Conservation (phyloP, 1,140 invertebrate genomes). For the Pararge aegeria region DNA sequence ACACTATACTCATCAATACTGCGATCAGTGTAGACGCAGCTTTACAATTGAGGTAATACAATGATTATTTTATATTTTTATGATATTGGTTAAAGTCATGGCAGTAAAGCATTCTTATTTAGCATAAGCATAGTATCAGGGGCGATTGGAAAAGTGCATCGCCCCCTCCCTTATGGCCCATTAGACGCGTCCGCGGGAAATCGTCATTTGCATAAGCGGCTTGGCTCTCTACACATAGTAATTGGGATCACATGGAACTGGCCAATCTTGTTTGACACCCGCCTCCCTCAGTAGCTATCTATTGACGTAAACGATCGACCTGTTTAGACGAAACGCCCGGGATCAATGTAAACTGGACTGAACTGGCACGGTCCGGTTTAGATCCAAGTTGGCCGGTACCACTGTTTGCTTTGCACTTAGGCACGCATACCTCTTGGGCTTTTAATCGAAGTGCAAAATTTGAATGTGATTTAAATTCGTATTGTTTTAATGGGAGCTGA, state of each 20-base stretch:
- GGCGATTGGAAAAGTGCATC: conserved; percentile 58
- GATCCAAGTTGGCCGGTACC: conserved; percentile 61
- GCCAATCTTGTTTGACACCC: conserved; percentile 49
- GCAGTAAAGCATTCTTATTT: conserved; percentile 4
- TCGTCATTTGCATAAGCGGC: conserved; percentile 77
- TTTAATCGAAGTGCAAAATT: conserved; percentile 76
- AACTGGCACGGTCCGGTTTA: conserved; percentile 32
- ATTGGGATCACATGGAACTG: conserved; percentile 69
- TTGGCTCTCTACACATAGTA: conserved; percentile 70
- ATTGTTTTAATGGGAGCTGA: conserved; percentile 67
- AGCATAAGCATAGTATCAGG: background rate
- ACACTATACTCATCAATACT: too few relatives aligned
- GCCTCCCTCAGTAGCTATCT: conserved; percentile 21
- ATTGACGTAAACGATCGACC: conserved; percentile 28
- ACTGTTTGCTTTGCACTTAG: conserved; percentile 72
- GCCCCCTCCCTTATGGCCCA: conserved; percentile 55
- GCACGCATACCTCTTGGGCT: conserved; percentile 62
- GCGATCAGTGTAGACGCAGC: too few relatives aligned
- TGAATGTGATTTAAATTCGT: conserved; percentile 74
- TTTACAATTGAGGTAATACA: too few relatives aligned
- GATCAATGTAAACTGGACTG: conserved; percentile 42
- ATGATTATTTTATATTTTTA: background rate
- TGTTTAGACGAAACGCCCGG: conserved; percentile 24
- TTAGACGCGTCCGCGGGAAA: conserved; percentile 74
- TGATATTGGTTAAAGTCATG: background rate